Base-by-base conservation (phyloP, 2,797 vertebrate species). In the Molothrus aeneus region DNA sequence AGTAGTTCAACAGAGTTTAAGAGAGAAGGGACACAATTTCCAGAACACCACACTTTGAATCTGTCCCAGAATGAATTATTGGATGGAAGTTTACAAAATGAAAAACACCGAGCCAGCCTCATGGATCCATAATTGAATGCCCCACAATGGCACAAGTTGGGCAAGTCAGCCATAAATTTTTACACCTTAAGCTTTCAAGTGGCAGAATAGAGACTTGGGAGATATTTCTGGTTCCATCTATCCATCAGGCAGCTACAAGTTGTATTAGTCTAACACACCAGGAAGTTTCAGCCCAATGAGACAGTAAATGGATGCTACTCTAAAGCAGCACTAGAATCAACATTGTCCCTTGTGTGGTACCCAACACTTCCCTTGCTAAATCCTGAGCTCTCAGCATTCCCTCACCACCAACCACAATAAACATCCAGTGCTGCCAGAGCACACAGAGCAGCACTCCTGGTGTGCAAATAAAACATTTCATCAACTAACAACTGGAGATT, bases 41-140 rank as follows among this genome's bases (percentile, higher is more conserved):
- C 94, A 97, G 74, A 90, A 92, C 69, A 77, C 38, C 80, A 80
- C 91, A 38, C 69, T 96, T 51, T 26, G 42, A 93, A 86, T 87
- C 80, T 88, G 78, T 90, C 74, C 95, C 82, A 32, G 92, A 97
- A 97, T 94, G 80, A 97, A 29, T 88, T 97, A 97, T 42, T 45
- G 78, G 91, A 48, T 42, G 71, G 60, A 95, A 97, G 92, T 88
- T 95, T 70, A 94, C 86, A 86, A 97, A 97, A 95, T 95, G 89
- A 97, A 97, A 97, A 96, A 90, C 42, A 91, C 26, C 3, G 2
- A 94, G 71, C 63, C 88, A 94, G 80, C 57, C 66, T 96, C 97
- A 89, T 61, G 92, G 86, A 63, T 93, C 79, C 43, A 5, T 75
- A 96, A 95, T 42, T 25, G 69, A 95, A 93, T 56, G 84, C 50